phyloP scores from a whole-genome alignment of 2,113 vertebrate species.

The Trematocara nigrifrons region DNA sequence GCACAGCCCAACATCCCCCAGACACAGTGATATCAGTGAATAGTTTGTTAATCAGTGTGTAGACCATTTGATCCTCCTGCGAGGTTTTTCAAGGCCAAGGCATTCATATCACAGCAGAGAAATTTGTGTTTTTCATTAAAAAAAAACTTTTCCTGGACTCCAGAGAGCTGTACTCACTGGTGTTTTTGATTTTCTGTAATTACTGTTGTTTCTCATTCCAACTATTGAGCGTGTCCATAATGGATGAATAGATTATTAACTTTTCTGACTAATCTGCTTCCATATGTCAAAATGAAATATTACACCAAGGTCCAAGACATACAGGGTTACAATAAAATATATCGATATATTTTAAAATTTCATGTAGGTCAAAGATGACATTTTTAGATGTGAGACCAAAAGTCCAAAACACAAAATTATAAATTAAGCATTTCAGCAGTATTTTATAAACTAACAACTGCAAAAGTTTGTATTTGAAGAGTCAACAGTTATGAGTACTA shows the following conservation, averaged over 20 bases:
- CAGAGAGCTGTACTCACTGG: neutral
- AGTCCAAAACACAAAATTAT: neutral
- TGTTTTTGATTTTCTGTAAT: neutral
- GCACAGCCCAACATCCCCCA: neutral
- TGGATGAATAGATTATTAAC: neutral
- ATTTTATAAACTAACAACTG: neutral
- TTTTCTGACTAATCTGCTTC: neutral
- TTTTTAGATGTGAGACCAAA: neutral
- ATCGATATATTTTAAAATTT: neutral
- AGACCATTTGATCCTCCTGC: slow-evolving; percentile 9
- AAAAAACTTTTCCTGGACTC: neutral
- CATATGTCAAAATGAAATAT: neutral
- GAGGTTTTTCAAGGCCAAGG: neutral
- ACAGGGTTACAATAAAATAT: neutral
- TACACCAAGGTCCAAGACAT: neutral
- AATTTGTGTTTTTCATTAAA: neutral
- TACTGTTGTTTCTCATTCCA: neutral
- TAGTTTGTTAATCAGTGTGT: slow-evolving; percentile 21
- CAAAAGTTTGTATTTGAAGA: neutral
- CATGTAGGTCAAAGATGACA: neutral
- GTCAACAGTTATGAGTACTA: neutral
- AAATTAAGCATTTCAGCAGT: neutral
- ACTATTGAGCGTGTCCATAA: neutral
- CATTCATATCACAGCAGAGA: neutral
- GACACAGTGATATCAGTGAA: slow-evolving; percentile 38